These are phyloP conservation scores for Vombatus ursinus DNA, from an alignment of 2,113 vertebrate genomes.

Conservation along the genomic window DNA sequence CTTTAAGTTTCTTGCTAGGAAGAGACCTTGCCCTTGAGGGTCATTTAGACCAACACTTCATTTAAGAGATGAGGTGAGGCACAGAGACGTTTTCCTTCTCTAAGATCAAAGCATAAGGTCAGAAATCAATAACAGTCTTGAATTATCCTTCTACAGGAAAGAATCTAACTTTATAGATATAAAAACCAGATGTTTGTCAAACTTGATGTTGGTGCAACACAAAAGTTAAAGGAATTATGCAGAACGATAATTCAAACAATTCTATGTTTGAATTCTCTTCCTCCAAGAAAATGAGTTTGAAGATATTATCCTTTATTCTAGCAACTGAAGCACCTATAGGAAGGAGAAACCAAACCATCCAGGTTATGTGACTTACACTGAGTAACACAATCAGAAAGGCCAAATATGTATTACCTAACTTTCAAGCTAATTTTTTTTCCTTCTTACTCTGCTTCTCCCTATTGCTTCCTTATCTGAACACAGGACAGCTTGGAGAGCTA, in stretches of 20 bases:
- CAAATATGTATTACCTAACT: constrained; percentile 2
- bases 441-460: neutral
- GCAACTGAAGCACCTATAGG: neutral
- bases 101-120: neutral
- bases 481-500: constrained; percentile 12
- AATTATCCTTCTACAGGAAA: neutral
- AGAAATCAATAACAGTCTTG: neutral
- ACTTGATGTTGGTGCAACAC: neutral
- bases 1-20: neutral
- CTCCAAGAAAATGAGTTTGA: neutral
- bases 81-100: neutral
- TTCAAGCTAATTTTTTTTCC: neutral
- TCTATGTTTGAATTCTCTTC: neutral
- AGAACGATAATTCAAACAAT: neutral
- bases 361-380: neutral
- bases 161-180: neutral
- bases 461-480: constrained; percentile 8
- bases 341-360: constrained; percentile 7
- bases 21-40: neutral
- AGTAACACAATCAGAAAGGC: constrained; percentile 14
- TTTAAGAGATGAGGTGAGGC: neutral
- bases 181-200: neutral
- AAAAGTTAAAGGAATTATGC: neutral
- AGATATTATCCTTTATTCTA: constrained; percentile 27
- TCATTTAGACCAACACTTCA: neutral